A percentile compares a stretch with the other conserved stretches of the same genome.
These are phyloP conservation scores for Glaucomys volans DNA, from an alignment of 2,113 vertebrate species.

Conservation along the genomic window DNA sequence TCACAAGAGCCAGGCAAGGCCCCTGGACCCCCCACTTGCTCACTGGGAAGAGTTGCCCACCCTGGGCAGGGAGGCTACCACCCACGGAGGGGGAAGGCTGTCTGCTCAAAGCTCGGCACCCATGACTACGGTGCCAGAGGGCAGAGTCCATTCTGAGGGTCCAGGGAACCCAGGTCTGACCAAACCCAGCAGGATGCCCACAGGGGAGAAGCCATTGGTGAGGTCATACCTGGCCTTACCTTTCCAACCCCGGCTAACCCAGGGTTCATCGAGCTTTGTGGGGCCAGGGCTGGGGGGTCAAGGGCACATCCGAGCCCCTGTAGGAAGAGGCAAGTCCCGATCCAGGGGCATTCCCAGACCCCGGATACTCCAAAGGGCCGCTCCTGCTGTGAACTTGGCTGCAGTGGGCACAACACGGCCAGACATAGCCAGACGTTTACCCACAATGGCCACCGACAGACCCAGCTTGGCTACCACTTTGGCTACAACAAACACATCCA, in stretches of 20 bases:
- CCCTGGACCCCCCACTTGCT: background rate
- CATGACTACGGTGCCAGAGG: background rate
- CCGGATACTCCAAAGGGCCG: slow-evolving; percentile 51
- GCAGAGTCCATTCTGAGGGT: background rate
- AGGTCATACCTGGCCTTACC: slow-evolving; percentile 70
- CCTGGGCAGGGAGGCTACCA: background rate
- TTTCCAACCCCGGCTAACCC: slow-evolving; percentile 40
- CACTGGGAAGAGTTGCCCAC: slow-evolving; percentile 40
- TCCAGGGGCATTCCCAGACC: slow-evolving; percentile 57
- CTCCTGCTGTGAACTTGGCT: background rate
- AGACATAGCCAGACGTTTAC: background rate
- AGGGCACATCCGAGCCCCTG: background rate
- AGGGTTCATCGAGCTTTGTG: background rate
- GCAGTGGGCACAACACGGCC: background rate
- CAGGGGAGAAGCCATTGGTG: slow-evolving; percentile 61
- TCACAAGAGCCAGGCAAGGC: slow-evolving; percentile 73
- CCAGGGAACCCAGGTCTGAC: background rate
- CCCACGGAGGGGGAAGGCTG: background rate
- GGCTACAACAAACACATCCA: background rate
- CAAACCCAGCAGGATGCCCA: slow-evolving; percentile 3
- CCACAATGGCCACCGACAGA: slow-evolving; percentile 29
- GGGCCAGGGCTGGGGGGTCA: background rate
- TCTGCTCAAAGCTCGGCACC: background rate
- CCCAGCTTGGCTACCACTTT: background rate
- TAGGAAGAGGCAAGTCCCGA: slow-evolving; percentile 55